A percentile compares a stretch with the other conserved stretches of the same genome.
Evolutionary conservation across 2,113 vertebrate species (phyloP).

Genomic region (Hylia prasina): DNA sequence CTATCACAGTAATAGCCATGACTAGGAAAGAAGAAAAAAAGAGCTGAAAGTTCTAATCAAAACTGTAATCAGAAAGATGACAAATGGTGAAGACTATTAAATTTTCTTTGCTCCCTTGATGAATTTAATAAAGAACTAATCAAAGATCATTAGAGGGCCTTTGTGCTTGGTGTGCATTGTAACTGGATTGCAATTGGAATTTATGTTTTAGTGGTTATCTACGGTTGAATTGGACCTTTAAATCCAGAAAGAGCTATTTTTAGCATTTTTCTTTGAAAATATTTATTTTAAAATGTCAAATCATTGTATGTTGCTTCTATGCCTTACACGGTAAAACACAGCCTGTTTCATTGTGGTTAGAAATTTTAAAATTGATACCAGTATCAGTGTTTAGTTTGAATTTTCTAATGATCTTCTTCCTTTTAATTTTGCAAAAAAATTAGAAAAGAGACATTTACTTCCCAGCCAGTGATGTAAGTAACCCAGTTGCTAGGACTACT

Average conservation of each 20-base stretch:
- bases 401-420: slow-evolving; percentile 88
- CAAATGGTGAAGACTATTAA: slow-evolving; percentile 93
- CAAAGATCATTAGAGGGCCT: slow-evolving; percentile 97
- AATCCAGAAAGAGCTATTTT: slow-evolving; percentile 65
- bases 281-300: slow-evolving; percentile 73
- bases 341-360: slow-evolving; percentile 52
- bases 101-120: slow-evolving; percentile 92
- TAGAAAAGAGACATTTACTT: slow-evolving; percentile 70
- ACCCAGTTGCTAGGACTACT: slow-evolving; percentile 11
- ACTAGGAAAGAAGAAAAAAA: slow-evolving; percentile 75
- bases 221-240: slow-evolving; percentile 59
- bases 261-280: slow-evolving; percentile 60
- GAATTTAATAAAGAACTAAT: slow-evolving; percentile 99
- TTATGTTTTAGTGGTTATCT: slow-evolving; percentile 71
- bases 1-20: slow-evolving; percentile 59
- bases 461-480: slow-evolving; percentile 53
- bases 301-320: slow-evolving; percentile 57
- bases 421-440: slow-evolving; percentile 85
- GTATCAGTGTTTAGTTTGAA: slow-evolving; percentile 62
- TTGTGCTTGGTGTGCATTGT: slow-evolving; percentile 79
- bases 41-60: slow-evolving; percentile 86
- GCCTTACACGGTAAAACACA: slow-evolving; percentile 53
- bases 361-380: slow-evolving; percentile 62
- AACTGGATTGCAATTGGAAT: slow-evolving; percentile 76
- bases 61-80: slow-evolving; percentile 95